A percentile compares a stretch with the other conserved stretches of the same genome.
Conservation (phyloP, 2,888 invertebrate genomes). For the Protophormia terraenovae region DNA sequence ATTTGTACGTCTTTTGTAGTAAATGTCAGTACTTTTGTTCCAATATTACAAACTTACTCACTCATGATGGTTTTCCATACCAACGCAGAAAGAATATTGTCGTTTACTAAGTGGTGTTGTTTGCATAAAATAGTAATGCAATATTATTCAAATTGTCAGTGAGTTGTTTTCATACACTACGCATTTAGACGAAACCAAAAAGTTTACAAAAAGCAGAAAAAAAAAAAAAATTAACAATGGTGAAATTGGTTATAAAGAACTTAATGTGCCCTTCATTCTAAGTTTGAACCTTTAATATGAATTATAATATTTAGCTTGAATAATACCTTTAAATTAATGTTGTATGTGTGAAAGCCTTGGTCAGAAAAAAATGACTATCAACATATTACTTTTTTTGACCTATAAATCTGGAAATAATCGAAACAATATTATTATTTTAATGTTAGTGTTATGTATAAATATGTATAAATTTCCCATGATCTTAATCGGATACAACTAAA, state of each 20-base stretch:
- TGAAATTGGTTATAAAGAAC: not conserved
- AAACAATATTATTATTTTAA: too few relatives aligned
- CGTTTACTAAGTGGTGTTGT: slow-evolving; percentile 69
- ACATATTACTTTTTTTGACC: too few relatives aligned
- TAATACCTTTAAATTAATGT: too few relatives aligned
- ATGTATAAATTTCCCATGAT: too few relatives aligned
- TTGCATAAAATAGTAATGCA: slow-evolving; percentile 72
- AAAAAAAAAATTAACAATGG: not conserved
- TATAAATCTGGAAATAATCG: too few relatives aligned
- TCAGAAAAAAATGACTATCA: too few relatives aligned
- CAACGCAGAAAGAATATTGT: slow-evolving; percentile 59
- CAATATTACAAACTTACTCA: slow-evolving; percentile 17
- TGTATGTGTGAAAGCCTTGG: too few relatives aligned
- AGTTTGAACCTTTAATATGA: too few relatives aligned
- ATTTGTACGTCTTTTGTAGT: slow-evolving; percentile 2
- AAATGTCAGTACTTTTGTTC: not conserved
- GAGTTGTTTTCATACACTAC: slow-evolving; percentile 63
- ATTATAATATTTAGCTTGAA: too few relatives aligned
- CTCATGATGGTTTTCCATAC: slow-evolving; percentile 36
- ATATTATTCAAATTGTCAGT: slow-evolving; percentile 72
- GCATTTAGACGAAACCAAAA: slow-evolving; percentile 37
- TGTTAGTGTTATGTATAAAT: too few relatives aligned
- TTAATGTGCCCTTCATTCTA: not conserved
- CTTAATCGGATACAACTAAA: too few relatives aligned
- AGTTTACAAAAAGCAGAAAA: too few relatives aligned